Conservation (phyloP, 2,888 invertebrate genomes). For the Protula sp. region DNA sequence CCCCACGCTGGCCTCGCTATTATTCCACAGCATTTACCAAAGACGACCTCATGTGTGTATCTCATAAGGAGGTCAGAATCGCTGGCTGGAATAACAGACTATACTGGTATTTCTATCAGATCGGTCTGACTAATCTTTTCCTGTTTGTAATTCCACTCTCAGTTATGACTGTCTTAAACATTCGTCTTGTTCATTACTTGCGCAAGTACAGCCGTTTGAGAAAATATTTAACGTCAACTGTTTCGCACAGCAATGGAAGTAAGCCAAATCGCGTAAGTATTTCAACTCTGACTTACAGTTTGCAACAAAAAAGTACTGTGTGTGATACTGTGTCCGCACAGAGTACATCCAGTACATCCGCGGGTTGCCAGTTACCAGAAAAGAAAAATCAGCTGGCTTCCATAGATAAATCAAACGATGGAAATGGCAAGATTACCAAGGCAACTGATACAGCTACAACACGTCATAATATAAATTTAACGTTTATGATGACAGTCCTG, state of each 20-base stretch:
- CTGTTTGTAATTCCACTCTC: conserved; percentile 10
- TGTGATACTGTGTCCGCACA: no score
- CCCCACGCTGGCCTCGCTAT: conserved; percentile 8
- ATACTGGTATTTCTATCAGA: conserved; percentile 13
- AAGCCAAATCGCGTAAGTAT: no score
- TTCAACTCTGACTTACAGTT: no score
- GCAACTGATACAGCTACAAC: no score
- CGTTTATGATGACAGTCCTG: conserved; percentile 7
- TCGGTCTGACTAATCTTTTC: conserved; percentile 4
- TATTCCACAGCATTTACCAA: conserved; percentile 4
- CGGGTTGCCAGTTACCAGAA: no score
- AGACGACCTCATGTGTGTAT: neutral
- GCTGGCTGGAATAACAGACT: conserved; percentile 6
- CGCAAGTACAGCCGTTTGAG: neutral
- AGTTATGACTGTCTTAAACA: conserved; percentile 5
- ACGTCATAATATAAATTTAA: conserved; percentile 4
- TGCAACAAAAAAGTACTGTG: neutral
- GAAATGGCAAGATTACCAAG: no score
- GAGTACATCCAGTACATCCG: no score
- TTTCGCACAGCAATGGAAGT: no score
- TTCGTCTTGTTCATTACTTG: conserved; percentile 5
- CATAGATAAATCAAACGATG: no score
- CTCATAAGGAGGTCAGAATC: conserved; percentile 4
- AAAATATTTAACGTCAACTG: conserved; percentile 5
- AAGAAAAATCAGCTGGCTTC: no score